phyloP scores from a whole-genome alignment of 2,113 vertebrate species.

The Atractosteus spatula region DNA sequence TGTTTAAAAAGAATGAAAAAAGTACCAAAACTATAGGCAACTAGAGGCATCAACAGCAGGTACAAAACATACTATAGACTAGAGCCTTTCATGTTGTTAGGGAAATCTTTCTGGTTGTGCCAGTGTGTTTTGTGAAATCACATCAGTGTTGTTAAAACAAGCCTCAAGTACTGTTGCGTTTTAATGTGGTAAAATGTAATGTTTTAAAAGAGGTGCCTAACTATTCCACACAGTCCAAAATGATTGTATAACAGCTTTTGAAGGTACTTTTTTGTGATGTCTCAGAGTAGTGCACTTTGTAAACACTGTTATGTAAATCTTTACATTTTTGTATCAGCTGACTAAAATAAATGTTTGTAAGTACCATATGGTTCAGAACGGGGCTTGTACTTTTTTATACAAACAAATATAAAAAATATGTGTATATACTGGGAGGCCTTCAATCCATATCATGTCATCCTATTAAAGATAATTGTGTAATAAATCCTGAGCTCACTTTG shows the following conservation, averaged over 20 bases:
- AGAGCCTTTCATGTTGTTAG: background rate
- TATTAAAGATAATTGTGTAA: too few species aligned
- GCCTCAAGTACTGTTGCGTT: background rate
- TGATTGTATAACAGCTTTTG: background rate
- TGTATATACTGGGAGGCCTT: too few species aligned
- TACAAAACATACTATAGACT: too few species aligned
- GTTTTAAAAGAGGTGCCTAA: background rate
- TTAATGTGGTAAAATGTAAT: conserved; percentile 1
- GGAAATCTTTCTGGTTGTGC: background rate
- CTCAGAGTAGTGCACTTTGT: background rate
- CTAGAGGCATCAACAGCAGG: background rate
- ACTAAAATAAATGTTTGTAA: too few species aligned
- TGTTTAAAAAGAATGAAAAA: background rate
- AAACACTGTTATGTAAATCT: background rate
- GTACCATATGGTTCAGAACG: too few species aligned
- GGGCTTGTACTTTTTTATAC: too few species aligned
- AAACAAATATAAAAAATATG: too few species aligned
- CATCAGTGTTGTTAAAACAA: conserved; percentile 1
- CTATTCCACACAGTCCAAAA: background rate
- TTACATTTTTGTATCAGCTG: background rate
- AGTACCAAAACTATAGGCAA: background rate
- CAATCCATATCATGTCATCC: too few species aligned
- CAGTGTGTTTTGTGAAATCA: background rate
- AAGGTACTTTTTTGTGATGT: background rate
- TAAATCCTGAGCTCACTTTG: too few species aligned